A percentile compares a stretch with the other conserved stretches of the same genome.
Conservation (phyloP, 1,140 invertebrate species). For the Hyles euphorbiae region DNA sequence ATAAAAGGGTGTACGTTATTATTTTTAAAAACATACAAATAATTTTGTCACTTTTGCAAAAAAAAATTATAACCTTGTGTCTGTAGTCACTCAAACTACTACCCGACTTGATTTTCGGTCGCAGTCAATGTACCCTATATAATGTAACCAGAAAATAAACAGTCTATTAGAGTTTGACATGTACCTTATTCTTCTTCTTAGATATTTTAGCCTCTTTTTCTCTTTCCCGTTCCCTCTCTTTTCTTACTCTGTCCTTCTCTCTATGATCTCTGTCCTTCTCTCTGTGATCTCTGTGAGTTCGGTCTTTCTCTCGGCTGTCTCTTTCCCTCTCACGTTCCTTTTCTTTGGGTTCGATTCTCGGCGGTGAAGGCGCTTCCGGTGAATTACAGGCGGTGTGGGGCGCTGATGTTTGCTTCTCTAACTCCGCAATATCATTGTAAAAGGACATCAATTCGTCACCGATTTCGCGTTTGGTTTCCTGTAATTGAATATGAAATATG, state of each 20-base stretch:
- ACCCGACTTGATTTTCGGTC: too few relatives aligned
- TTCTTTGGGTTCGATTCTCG: conserved; percentile 14
- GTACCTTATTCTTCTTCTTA: neutral
- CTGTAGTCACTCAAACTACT: too few relatives aligned
- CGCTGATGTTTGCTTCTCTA: conserved; percentile 36
- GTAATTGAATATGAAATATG: conserved; percentile 1
- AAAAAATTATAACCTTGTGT: too few relatives aligned
- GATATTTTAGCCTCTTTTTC: conserved; percentile 24
- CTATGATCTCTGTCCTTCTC: conserved; percentile 12
- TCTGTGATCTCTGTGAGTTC: conserved; percentile 9
- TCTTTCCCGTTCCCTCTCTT: conserved; percentile 8
- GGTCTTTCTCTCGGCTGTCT: conserved; percentile 8
- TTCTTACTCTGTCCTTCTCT: neutral
- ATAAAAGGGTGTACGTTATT: too few relatives aligned
- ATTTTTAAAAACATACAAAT: too few relatives aligned
- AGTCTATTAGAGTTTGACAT: too few relatives aligned
- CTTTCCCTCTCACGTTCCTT: conserved; percentile 14
- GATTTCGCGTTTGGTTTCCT: conserved; percentile 51
- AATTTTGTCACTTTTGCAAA: too few relatives aligned
- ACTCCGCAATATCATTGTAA: conserved; percentile 59
- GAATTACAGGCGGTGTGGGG: conserved; percentile 23
- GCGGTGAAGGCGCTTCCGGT: conserved; percentile 18
- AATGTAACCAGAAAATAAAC: too few relatives aligned
- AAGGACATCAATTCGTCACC: conserved; percentile 56
- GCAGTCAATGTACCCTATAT: too few relatives aligned